These are phyloP conservation scores for Mythimna ferrago DNA, from an alignment of 2,888 invertebrate species.

Conservation along the genomic window DNA sequence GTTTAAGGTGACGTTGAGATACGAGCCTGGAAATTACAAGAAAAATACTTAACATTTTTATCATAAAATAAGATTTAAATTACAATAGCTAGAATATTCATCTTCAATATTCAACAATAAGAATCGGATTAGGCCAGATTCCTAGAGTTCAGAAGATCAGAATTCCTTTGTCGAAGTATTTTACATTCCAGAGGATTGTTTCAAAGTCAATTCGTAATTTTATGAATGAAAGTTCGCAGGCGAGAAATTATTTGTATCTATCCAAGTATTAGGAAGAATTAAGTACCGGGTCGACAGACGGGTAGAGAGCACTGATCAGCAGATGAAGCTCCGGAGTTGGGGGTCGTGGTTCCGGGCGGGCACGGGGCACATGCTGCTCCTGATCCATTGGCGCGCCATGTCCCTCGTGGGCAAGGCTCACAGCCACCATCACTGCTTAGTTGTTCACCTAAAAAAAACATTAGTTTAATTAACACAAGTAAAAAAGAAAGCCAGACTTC, in stretches of 20 bases:
- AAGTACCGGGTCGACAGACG: constrained; percentile 94
- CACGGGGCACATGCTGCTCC: constrained; percentile 97
- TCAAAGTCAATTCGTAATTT: constrained; percentile 40
- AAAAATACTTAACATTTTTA: constrained; percentile 11
- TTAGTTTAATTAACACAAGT: neutral
- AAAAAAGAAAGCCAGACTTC: neutral
- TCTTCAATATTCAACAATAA: constrained; percentile 23
- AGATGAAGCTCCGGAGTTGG: constrained; percentile 95
- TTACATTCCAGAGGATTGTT: constrained; percentile 63
- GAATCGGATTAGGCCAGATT: constrained; percentile 35
- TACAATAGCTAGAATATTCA: constrained; percentile 10
- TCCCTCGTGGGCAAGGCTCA: constrained; percentile 97
- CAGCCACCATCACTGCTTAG: constrained; percentile 97
- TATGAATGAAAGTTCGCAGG: constrained; percentile 23
- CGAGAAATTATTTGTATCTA: constrained; percentile 30
- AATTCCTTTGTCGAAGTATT: constrained; percentile 53
- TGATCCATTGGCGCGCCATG: constrained; percentile 96
- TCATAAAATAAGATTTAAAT: constrained; percentile 5
- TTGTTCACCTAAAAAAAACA: constrained; percentile 92
- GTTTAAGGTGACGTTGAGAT: constrained; percentile 96
- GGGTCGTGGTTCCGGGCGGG: constrained; percentile 97
- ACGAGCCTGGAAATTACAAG: constrained; percentile 91
- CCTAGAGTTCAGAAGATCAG: constrained; percentile 41
- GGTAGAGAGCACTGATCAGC: constrained; percentile 98
- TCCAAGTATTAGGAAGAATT: constrained; percentile 16